These are phyloP conservation scores for Tyto alba DNA, from an alignment of 2,113 vertebrate species.

Conservation along the genomic window DNA sequence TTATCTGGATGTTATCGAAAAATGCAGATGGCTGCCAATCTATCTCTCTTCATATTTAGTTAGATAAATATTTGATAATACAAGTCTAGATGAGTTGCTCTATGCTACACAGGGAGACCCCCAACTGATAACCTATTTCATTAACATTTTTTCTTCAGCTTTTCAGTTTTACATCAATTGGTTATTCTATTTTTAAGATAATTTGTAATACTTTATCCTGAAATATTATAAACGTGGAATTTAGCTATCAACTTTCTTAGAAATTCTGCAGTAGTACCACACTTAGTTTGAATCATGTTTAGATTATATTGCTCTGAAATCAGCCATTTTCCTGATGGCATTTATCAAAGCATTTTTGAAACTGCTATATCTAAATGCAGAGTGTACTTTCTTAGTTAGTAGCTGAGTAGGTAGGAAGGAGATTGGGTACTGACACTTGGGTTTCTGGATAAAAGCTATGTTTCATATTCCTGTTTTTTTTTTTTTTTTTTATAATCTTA, in stretches of 20 bases:
- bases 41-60: neutral
- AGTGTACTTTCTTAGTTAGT: neutral
- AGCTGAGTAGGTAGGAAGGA: neutral
- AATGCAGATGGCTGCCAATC: neutral
- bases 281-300: neutral
- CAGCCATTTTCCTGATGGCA: slow-evolving; percentile 21
- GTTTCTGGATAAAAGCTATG: neutral
- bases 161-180: neutral
- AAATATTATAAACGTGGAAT: neutral
- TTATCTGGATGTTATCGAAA: neutral
- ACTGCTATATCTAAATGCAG: neutral
- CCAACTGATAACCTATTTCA: neutral
- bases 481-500: no score
- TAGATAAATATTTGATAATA: slow-evolving; percentile 4
- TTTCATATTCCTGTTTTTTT: neutral
- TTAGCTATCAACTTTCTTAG: neutral
- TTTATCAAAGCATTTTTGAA: slow-evolving; percentile 25
- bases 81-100: neutral
- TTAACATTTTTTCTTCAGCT: neutral
- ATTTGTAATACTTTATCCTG: neutral
- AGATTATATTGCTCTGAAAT: neutral
- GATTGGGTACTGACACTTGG: neutral
- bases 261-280: neutral
- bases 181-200: neutral
- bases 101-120: neutral